Evolutionary conservation across 2,113 vertebrate species (phyloP).

Genomic region (Cathartes aura): DNA sequence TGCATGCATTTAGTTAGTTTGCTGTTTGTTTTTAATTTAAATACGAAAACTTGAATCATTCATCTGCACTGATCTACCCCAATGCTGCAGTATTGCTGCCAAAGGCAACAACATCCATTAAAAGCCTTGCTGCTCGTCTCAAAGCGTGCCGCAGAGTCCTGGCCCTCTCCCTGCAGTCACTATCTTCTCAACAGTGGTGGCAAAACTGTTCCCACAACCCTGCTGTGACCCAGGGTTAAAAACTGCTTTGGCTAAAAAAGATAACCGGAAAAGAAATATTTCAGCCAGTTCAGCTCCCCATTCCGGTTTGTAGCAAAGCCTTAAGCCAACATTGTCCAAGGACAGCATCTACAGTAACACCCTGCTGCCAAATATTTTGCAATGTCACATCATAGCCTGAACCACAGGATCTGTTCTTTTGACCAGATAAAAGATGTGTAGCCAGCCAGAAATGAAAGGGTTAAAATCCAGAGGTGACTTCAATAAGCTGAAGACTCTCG

Average conservation of each 20-base stretch:
- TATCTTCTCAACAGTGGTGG: not conserved
- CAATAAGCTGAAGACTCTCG: not conserved
- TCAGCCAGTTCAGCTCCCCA: not conserved
- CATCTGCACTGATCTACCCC: not conserved
- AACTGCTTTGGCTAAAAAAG: not conserved
- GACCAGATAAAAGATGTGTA: not conserved
- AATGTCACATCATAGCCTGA: rapidly evolving
- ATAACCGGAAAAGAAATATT: not conserved
- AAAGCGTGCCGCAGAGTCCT: not conserved
- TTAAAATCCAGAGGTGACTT: not conserved
- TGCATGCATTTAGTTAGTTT: not conserved
- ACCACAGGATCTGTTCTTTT: not conserved
- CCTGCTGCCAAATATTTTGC: not conserved
- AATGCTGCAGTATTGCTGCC: not conserved
- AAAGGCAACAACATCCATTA: not conserved
- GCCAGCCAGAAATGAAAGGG: not conserved
- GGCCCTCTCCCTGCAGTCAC: not conserved
- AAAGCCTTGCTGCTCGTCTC: not conserved
- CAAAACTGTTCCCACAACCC: not conserved
- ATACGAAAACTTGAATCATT: not conserved
- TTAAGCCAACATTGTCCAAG: not conserved
- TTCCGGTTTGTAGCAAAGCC: not conserved
- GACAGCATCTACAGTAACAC: not conserved
- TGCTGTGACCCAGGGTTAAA: not conserved
- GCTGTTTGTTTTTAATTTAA: conserved; percentile 22